Conservation (phyloP, 2,797 vertebrate species). For the Tinamus major region DNA sequence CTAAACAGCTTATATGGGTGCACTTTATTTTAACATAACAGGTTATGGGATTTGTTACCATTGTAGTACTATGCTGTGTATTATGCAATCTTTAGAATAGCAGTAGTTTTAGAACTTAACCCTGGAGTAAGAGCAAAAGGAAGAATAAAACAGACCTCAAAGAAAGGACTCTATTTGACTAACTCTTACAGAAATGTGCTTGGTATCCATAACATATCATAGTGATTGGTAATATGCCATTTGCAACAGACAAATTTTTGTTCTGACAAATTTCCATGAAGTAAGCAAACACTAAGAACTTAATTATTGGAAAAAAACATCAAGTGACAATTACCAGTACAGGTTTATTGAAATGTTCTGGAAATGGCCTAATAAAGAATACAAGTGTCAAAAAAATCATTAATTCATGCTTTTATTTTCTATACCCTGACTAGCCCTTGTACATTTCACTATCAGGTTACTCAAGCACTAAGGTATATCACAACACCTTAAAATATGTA, state of each 20-base stretch:
- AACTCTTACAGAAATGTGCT: not conserved
- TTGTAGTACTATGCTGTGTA: not conserved
- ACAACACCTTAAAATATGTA: not conserved
- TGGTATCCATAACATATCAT: not conserved
- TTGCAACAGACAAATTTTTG: not conserved
- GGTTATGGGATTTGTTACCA: not conserved
- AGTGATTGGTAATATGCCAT: not conserved
- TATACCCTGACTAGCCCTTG: not conserved
- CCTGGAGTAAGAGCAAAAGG: not conserved
- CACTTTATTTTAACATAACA: not conserved
- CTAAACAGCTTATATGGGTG: not conserved
- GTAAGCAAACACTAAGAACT: not conserved
- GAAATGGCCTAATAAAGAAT: not conserved
- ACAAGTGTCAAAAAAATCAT: not conserved
- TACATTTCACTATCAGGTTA: accelerated
- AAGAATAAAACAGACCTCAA: not conserved
- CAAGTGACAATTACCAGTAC: not conserved
- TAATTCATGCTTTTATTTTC: not conserved
- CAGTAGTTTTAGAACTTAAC: not conserved
- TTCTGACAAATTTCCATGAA: not conserved
- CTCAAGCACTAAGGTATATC: not conserved
- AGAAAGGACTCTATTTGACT: not conserved
- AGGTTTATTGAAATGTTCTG: not conserved
- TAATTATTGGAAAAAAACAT: not conserved
- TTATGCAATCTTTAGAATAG: not conserved